These are phyloP conservation scores for Drosophila erecta DNA, from an alignment of 1,140 invertebrate genomes.

Conservation along the genomic window DNA sequence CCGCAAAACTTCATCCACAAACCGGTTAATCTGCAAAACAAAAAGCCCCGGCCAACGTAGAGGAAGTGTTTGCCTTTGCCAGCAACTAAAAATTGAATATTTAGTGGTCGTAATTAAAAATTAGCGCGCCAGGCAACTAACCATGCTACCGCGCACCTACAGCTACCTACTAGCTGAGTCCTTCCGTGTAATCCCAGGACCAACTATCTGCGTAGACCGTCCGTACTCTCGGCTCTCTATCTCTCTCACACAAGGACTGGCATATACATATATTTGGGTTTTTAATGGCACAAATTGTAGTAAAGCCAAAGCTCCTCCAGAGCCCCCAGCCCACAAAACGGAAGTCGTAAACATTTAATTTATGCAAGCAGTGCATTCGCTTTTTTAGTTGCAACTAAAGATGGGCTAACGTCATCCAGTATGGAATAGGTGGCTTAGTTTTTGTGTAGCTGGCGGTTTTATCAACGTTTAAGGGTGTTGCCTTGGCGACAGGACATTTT, in stretches of 20 bases:
- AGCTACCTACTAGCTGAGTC: constrained; percentile 13
- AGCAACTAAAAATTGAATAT: constrained; percentile 80
- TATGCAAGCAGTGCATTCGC: constrained; percentile 77
- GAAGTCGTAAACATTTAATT: constrained; percentile 81
- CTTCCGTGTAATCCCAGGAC: constrained; percentile 57
- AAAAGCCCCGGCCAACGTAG: constrained; percentile 41
- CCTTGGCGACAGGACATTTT: constrained; percentile 13
- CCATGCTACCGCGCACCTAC: constrained; percentile 28
- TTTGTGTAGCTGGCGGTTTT: constrained; percentile 3
- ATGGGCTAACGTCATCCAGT: constrained; percentile 46
- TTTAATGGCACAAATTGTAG: constrained; percentile 67
- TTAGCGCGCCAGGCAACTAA: constrained; percentile 67
- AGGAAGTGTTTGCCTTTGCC: constrained; percentile 72
- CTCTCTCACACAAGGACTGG: constrained; percentile 12
- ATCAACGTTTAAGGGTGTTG: constrained; percentile 22
- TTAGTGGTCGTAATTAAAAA: constrained; percentile 82
- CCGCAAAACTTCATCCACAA: constrained; percentile 1
- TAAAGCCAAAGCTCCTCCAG: constrained; percentile 32
- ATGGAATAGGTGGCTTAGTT: constrained; percentile 3
- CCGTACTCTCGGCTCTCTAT: constrained; percentile 6
- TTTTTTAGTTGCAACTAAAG: constrained; percentile 73
- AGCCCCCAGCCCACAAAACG: constrained; percentile 53
- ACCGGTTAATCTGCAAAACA: constrained; percentile 61
- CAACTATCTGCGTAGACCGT: constrained; percentile 41
- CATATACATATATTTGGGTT: constrained; percentile 70